Conservation (phyloP, 2,888 invertebrate species). For the Rotaria magnacalcarata region DNA sequence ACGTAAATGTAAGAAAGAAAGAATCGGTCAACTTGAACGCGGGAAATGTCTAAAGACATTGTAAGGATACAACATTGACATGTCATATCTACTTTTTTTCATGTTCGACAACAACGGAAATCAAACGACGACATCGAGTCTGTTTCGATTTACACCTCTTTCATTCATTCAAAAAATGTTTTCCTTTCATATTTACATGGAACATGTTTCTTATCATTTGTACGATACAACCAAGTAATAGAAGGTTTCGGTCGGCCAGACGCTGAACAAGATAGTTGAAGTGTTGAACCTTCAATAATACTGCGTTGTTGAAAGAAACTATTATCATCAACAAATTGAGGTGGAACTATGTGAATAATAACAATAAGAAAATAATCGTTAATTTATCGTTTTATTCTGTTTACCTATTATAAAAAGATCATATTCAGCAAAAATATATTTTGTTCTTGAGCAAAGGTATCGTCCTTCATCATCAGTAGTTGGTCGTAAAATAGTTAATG, state of each 20-base stretch:
- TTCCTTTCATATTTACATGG: not conserved
- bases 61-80: not conserved
- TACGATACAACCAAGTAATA: not conserved
- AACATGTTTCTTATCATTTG: not conserved
- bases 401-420: constrained; percentile 17
- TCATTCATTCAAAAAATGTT: not conserved
- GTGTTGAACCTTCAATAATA: not conserved
- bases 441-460: not conserved
- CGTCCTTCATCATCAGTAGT: constrained; percentile 34
- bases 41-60: not conserved
- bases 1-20: not conserved
- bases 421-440: constrained; percentile 7
- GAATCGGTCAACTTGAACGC: constrained; percentile 23
- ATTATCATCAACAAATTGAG: constrained; percentile 20
- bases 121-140: not conserved
- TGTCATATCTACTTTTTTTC: not conserved
- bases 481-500: constrained; percentile 12
- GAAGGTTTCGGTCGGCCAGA: constrained; percentile 14
- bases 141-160: not conserved
- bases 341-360: not conserved
- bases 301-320: not conserved
- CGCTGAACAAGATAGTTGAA: not conserved
- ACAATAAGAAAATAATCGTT: no score
- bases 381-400: not conserved
- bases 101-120: not conserved